Conservation (phyloP, 2,888 invertebrate genomes). For the Cosmorhoe ocellata region DNA sequence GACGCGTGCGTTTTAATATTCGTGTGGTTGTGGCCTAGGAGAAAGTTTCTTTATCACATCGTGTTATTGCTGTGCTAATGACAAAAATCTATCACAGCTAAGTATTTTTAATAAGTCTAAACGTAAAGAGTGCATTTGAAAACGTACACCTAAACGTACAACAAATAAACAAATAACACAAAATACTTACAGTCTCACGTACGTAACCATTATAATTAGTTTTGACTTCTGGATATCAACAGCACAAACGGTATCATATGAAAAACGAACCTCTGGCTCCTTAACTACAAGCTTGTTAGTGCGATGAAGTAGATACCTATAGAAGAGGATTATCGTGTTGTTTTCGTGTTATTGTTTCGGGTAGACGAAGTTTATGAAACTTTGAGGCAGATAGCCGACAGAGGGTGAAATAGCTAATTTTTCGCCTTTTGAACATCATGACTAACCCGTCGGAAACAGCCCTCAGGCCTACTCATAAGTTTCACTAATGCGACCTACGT, state of each 20-base stretch:
- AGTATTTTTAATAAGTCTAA: too few relatives aligned
- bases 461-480: too few relatives aligned
- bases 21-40: constrained; percentile 2
- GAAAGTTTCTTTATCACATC: neutral
- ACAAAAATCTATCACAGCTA: too few relatives aligned
- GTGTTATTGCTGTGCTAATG: neutral
- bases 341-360: constrained; percentile 25
- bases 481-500: too few relatives aligned
- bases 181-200: too few relatives aligned
- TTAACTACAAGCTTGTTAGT: constrained; percentile 3
- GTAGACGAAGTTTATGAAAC: constrained; percentile 26
- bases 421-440: constrained; percentile 21
- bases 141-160: too few relatives aligned
- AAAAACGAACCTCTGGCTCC: neutral
- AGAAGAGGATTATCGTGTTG: constrained; percentile 28
- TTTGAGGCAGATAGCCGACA: constrained; percentile 20
- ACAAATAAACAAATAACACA: too few relatives aligned
- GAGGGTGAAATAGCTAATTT: constrained; percentile 30
- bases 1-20: constrained; percentile 20
- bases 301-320: constrained; percentile 11
- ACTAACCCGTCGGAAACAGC: too few relatives aligned
- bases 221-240: too few relatives aligned
- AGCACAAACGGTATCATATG: too few relatives aligned
- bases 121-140: too few relatives aligned
- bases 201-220: too few relatives aligned